These are phyloP conservation scores for Camponotus pennsylvanicus DNA, from an alignment of 1,140 invertebrate species.

Conservation along the genomic window DNA sequence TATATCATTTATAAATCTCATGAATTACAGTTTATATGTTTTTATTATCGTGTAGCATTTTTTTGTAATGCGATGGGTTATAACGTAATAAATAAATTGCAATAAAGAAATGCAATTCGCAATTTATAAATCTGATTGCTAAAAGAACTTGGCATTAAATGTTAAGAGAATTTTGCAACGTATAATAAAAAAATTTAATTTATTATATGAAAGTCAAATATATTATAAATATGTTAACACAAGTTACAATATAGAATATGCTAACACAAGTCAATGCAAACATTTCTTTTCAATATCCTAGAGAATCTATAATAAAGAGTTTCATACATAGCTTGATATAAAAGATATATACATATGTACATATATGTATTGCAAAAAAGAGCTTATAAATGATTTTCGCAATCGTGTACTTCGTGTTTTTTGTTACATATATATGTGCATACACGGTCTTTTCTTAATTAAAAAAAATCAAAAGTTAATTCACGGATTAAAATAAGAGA, in stretches of 20 bases:
- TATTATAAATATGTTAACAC: background rate
- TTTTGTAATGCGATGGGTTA: too few relatives aligned
- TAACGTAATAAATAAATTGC: background rate
- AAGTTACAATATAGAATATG: too few relatives aligned
- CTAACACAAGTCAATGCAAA: background rate
- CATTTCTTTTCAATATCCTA: slow-evolving; percentile 1
- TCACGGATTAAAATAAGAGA: slow-evolving; percentile 5
- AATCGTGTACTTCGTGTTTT: background rate
- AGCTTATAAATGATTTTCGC: background rate
- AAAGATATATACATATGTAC: background rate
- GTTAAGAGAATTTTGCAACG: background rate
- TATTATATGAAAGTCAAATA: slow-evolving; percentile 4
- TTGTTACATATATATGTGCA: background rate
- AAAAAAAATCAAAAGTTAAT: background rate
- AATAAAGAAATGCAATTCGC: background rate
- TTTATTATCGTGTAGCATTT: background rate
- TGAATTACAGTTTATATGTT: too few relatives aligned
- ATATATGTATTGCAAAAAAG: background rate
- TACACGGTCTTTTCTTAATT: background rate
- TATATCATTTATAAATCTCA: background rate
- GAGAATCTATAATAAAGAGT: background rate
- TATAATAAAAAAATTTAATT: background rate
- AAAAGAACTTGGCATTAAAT: background rate
- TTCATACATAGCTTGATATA: background rate
- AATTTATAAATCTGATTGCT: slow-evolving; percentile 5